Evolutionary conservation across 2,888 invertebrate genomes (phyloP), one percentile per base, ranked within the genome.

Genomic region (Artemia sinica): DNA sequence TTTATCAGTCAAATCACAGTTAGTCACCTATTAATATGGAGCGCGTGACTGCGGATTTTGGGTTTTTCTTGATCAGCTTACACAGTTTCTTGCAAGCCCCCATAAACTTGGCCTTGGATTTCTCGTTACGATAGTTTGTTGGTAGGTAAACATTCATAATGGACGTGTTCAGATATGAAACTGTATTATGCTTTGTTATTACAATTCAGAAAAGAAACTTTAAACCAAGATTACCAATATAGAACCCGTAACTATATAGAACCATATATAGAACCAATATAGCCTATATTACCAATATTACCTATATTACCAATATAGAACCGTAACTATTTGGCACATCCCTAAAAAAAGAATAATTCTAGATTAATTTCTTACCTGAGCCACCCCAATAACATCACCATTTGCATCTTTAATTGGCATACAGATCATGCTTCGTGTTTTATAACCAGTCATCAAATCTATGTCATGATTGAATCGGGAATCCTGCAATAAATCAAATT

Each of bases 341-440:
- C 41, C 2, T n/a, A 14, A n/a, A 18, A n/a, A 66, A 18, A 13
- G 18, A 13, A 12, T 3, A n/a, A 5, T 63, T 63, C 1, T 66
- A 10, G 49, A n/a, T n/a, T 41, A 49, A n/a, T 14, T 49, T 66
- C 75, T 80, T 79, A 90, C 88, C 84, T 96, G 95, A 69, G 95
- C 96, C 70, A 97, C 95, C 41, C 96, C 97, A 74, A 96, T 88
- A 74, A 96, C 91, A 79, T 95, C 92, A 52, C 91, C 93, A 75
- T 87, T 88, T 77, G 88, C 88, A 80, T 94, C 94, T 80, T 91
- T 89, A 77, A 95, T 94, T 69, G 94, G 93, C 92, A 93, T 92
- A 78, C 94, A 94, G 71, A 95, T 84, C 73, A 95, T 84, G 69
- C 91, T 90, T 79, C 88, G 85, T 69, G 94, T 95, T 78, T 87